Base-by-base conservation (phyloP, 1,140 invertebrate species). In the Neodiprion fabricii region DNA sequence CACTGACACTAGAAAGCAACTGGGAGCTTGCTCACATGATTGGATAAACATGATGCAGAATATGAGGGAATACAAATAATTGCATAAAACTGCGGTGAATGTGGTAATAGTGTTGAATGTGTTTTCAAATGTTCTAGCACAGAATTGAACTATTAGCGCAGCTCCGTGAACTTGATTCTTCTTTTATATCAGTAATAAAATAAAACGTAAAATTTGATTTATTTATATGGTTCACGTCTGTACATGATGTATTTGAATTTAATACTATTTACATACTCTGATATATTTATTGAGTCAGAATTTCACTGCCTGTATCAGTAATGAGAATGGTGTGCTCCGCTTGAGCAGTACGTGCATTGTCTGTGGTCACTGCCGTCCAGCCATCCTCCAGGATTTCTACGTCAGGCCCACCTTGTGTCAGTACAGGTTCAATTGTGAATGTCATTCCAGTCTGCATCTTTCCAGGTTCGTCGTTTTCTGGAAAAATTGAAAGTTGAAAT, bases 361-460 rank as follows among this genome's bases (percentile, higher is more conserved):
- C 97, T 9, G 89, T 75, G 0, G 95, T 96, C 0, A 96, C 88
- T 9, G 94, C 93, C 1, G 97, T 98, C 97, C 97, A 98, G 0
- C 93, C 93, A 88, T 98, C 97, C 65, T 95, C 91, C 40, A 96
- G 87, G 67, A 97, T 88, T 3, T 91, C 87, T 28, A 95, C 90
- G 23, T 94, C 88, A 11, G 89, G 85, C 2, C 80, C 85, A 0
- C 97, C 96, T 81, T 96, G 92, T 21, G 91, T 91, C 21, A 98
- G 81, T 14, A 95, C 92, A n/a, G 97, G 97, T 84, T 98, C 97
- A 67, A 99, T 95, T 1, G 97, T 98, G 83, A 99, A 98, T 1
- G 95, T 95, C 95, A 98, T 98, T 28, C 96, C 96, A 66, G 93
- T 82, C 78, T 91, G 80, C 97, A 98, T 98, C 48, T 87, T 80